A percentile compares a stretch with the other conserved stretches of the same genome.
Conservation (phyloP, 2,888 invertebrate genomes). For the Leptinotarsa juncta region DNA sequence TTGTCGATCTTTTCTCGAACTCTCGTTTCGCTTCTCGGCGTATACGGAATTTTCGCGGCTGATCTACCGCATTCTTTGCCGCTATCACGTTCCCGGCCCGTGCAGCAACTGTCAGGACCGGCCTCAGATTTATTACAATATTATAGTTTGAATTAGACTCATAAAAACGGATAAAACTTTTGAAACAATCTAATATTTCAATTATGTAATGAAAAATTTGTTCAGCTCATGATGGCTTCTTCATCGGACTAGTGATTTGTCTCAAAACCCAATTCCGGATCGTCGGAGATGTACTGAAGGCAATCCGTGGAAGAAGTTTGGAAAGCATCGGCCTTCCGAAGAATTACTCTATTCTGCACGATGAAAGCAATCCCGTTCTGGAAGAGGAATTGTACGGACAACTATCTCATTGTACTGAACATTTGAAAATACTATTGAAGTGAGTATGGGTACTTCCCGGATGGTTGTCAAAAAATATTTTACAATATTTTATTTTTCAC, state of each 20-base stretch:
- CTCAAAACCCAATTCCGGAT: conserved; percentile 49
- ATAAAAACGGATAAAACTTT: no score
- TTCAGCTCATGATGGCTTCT: conserved; percentile 47
- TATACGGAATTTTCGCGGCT: no score
- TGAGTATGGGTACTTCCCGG: conserved; percentile 32
- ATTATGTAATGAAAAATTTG: no score
- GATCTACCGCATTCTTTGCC: no score
- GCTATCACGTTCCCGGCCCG: no score
- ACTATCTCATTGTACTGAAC: conserved; percentile 48
- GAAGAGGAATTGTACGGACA: conserved; percentile 47
- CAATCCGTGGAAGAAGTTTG: conserved; percentile 45
- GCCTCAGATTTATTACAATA: no score
- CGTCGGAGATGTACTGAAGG: conserved; percentile 47
- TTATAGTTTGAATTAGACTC: no score
- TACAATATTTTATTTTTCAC: not conserved
- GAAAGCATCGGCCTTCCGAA: conserved; percentile 34
- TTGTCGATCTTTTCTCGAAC: no score
- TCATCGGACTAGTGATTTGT: conserved; percentile 48
- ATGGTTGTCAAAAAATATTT: not conserved
- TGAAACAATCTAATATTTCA: no score
- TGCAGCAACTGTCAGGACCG: no score
- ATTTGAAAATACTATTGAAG: conserved; percentile 50
- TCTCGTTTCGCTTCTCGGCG: no score
- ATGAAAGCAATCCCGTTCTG: conserved; percentile 38
- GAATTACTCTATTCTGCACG: conserved; percentile 35